A percentile compares a stretch with the other conserved stretches of the same genome.
Conservation (phyloP, 2,797 vertebrate species). For the Manis pentadactyla region DNA sequence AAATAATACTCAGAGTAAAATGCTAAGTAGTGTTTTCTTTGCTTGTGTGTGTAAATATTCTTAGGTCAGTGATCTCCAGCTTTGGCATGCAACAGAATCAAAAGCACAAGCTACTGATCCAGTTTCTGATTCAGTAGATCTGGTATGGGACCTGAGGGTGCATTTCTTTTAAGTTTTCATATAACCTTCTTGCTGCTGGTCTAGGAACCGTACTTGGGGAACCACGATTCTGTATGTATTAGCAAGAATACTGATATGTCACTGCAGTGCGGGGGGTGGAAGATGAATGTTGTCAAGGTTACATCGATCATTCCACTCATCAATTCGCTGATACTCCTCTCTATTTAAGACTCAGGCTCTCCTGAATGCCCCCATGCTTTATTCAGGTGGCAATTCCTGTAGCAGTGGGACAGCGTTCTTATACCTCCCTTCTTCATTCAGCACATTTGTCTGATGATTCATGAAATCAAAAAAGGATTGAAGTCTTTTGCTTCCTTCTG, state of each 20-base stretch:
- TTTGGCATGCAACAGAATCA: neutral
- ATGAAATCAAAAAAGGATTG: conserved; percentile 26
- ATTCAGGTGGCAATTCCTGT: neutral
- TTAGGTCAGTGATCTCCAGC: neutral
- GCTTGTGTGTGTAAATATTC: neutral
- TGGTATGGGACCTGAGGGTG: neutral
- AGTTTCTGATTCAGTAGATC: neutral
- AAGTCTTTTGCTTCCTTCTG: conserved; percentile 23
- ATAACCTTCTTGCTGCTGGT: neutral
- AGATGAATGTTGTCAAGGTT: neutral
- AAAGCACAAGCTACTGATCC: neutral
- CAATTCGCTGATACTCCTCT: neutral
- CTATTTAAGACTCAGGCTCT: neutral
- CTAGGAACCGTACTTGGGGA: neutral
- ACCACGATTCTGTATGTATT: neutral
- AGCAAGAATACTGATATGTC: neutral
- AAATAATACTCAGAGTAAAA: neutral
- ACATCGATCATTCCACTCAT: neutral
- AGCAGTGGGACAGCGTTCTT: neutral
- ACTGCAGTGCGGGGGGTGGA: neutral
- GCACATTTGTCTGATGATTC: conserved; percentile 56
- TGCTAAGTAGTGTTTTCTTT: neutral
- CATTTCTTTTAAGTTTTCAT: neutral
- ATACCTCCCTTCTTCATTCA: conserved; percentile 12
- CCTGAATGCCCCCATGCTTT: neutral